phyloP scores from a whole-genome alignment of 2,797 vertebrate genomes.

The Sebastes iracundus region DNA sequence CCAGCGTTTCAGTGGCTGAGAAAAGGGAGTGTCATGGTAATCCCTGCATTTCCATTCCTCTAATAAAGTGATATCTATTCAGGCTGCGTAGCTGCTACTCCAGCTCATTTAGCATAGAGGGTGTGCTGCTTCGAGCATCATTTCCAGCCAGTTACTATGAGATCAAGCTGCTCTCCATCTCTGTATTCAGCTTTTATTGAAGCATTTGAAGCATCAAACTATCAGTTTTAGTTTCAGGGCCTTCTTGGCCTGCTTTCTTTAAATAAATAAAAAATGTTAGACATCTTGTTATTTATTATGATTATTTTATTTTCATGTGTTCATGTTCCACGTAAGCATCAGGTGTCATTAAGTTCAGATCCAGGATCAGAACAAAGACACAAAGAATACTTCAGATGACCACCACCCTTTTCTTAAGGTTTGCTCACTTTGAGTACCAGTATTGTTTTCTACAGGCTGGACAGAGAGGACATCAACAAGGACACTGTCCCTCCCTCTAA shows the following conservation, averaged over 20 bases:
- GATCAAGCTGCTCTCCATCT: slow-evolving; percentile 17
- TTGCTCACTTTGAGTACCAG: background rate
- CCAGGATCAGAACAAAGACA: background rate
- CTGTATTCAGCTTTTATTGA: background rate
- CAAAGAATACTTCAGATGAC: background rate
- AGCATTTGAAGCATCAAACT: background rate
- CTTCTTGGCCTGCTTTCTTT: background rate
- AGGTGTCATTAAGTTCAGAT: background rate
- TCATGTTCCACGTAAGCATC: background rate
- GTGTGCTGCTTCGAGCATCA: slow-evolving; percentile 22
- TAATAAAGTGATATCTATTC: slow-evolving; percentile 46
- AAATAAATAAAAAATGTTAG: background rate
- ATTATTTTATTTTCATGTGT: background rate
- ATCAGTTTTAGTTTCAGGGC: background rate
- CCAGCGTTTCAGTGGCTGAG: background rate
- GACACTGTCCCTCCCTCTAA: background rate
- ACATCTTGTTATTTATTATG: background rate
- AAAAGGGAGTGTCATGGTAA: background rate
- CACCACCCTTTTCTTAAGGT: background rate
- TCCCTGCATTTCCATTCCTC: slow-evolving; percentile 5
- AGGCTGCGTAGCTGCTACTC: slow-evolving; percentile 24
- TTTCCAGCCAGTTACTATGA: slow-evolving; percentile 22
- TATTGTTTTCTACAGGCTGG: background rate
- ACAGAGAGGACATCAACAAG: background rate
- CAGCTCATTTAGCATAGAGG: slow-evolving; percentile 27